Base-by-base conservation (phyloP, 2,888 invertebrate species). In the Hirudinaria manillensis region DNA sequence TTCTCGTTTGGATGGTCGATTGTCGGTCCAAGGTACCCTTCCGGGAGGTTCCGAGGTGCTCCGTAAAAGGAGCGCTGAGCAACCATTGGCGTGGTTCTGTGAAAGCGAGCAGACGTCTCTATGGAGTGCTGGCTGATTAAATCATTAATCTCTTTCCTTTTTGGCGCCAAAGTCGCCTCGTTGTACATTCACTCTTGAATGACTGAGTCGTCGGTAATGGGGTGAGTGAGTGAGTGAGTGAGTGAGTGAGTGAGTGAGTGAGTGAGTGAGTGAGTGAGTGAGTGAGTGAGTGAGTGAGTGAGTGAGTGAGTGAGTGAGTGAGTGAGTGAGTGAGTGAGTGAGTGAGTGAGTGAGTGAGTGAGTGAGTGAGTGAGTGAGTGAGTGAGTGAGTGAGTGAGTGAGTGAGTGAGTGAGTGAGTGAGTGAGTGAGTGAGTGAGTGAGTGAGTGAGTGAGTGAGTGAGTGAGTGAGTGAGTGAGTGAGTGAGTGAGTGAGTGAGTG, bases 331-430 rank as follows among this genome's bases (percentile, higher is more conserved):
- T 53, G 21, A 53, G 53, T 53, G 53, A 53, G 13, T 53, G 53
- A 19, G 53, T 53, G 53, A 21, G 53, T 53, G 53, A 21, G 21
- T 53, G 53, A 53, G 53, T 53, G 53, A 53, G 53, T 53, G 53
- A 19, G 53, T 19, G 53, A 19, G 53, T 19, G 53, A 19, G 53
- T 19, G 53, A 19, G 53, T 19, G 21, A 19, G 53, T 53, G 53
- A 53, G 53, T 53, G 53, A 53, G 53, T 53, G 53, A 53, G 53
- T 53, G 53, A 53, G 53, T 53, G 53, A 53, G 53, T 53, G 53
- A 53, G 53, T 53, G 53, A 53, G 53, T 53, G 53, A 53, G 53
- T 53, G 53, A 53, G 53, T 53, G 53, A 53, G 53, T 53, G 53
- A 53, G 53, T 53, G 53, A 53, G 53, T 53, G 53, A 53, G 53